Evolutionary conservation across 2,888 invertebrate genomes (phyloP).

Genomic region (Liposcelis brunnea): DNA sequence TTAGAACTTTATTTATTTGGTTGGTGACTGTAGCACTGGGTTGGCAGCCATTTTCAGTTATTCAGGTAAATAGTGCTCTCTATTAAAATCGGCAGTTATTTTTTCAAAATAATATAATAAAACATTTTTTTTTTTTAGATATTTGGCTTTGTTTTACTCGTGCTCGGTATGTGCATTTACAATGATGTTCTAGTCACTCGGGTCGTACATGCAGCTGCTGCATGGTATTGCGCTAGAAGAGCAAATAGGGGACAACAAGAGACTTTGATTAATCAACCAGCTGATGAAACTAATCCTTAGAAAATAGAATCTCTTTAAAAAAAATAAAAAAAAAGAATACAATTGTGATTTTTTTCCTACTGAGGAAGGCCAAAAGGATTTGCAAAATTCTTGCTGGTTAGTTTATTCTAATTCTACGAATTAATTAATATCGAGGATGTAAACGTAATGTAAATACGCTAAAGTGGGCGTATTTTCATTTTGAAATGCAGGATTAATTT

Average conservation of each 20-base stretch:
- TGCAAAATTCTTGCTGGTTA: no score
- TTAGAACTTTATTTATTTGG: conserved; percentile 88
- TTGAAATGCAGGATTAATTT: no score
- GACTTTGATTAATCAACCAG: conserved; percentile 14
- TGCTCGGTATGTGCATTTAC: conserved; percentile 71
- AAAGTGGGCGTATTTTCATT: no score
- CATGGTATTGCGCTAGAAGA: not conserved
- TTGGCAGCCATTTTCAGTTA: conserved; percentile 66
- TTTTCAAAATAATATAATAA: not conserved
- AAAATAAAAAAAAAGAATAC: no score
- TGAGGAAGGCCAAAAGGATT: no score
- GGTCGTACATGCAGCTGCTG: not conserved
- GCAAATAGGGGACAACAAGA: conserved; percentile 6
- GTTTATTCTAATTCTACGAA: no score
- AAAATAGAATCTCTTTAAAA: not conserved
- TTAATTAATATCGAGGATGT: no score
- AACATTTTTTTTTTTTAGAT: conserved; percentile 29
- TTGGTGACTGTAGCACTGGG: conserved; percentile 50
- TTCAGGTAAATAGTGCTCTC: conserved; percentile 36
- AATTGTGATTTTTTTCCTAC: no score
- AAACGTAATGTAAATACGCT: no score
- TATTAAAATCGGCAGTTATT: not conserved
- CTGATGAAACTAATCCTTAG: conserved; percentile 13
- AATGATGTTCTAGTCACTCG: conserved; percentile 36
- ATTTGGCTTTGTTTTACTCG: conserved; percentile 56